Percentiles rank a stretch among this genome's conserved stretches.
These are phyloP conservation scores for Cheilosia variabilis DNA, from an alignment of 2,888 invertebrate species.

Conservation along the genomic window DNA sequence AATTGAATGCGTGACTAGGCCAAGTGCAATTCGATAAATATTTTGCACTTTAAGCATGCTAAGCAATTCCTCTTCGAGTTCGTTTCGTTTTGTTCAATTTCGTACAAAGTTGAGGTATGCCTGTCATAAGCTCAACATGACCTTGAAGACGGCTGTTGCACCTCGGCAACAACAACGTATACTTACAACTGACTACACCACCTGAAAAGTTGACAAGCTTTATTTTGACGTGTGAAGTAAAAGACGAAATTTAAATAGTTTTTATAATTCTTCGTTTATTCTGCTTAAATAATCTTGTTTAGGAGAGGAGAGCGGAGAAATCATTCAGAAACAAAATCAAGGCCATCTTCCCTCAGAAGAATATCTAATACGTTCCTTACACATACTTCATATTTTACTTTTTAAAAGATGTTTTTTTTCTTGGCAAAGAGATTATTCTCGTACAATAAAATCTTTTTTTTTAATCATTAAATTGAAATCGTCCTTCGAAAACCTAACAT, in stretches of 20 bases:
- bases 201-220: neutral
- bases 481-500: slow-evolving; percentile 69
- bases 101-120: too few relatives aligned
- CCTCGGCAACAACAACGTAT: neutral
- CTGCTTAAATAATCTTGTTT: slow-evolving; percentile 65
- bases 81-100: too few relatives aligned
- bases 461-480: slow-evolving; percentile 24
- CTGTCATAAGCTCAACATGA: too few relatives aligned
- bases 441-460: slow-evolving; percentile 47
- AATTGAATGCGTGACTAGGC: too few relatives aligned
- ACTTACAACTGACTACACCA: neutral
- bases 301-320: slow-evolving; percentile 24
- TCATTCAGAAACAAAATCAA: slow-evolving; percentile 60
- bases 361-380: slow-evolving; percentile 64
- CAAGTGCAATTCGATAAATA: too few relatives aligned
- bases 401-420: slow-evolving; percentile 42
- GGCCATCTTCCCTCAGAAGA: slow-evolving; percentile 56
- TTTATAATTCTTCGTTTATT: slow-evolving; percentile 71
- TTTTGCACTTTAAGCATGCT: too few relatives aligned
- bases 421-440: slow-evolving; percentile 58
- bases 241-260: slow-evolving; percentile 19
- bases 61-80: too few relatives aligned
- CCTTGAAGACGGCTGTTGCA: too few relatives aligned
- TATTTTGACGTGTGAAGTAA: neutral
- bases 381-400: slow-evolving; percentile 50